A percentile compares a stretch with the other conserved stretches of the same genome.
Evolutionary conservation across 2,888 invertebrate genomes (phyloP).

Genomic region (Eupelmus urozonus): DNA sequence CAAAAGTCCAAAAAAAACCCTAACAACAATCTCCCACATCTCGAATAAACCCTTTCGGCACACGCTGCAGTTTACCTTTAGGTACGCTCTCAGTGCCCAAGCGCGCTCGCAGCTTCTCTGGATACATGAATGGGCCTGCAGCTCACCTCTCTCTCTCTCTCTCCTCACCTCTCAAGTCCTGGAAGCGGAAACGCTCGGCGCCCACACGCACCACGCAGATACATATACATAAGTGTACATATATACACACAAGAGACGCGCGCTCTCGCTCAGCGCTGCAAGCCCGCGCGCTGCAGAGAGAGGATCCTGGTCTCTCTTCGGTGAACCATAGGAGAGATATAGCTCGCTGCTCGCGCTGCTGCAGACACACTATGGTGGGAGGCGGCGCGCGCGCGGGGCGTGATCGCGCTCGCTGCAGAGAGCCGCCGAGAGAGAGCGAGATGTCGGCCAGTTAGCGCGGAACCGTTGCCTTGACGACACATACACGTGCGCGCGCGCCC

Average conservation of each 20-base stretch:
- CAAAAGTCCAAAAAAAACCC: too few relatives aligned
- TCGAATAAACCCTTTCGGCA: too few relatives aligned
- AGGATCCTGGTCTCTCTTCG: background rate
- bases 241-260: background rate
- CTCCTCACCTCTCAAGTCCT: slow-evolving; percentile 51
- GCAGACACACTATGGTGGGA: slow-evolving; percentile 40
- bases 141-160: slow-evolving; percentile 36
- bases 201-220: slow-evolving; percentile 36
- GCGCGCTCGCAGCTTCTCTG: slow-evolving; percentile 28
- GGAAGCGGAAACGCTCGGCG: slow-evolving; percentile 58
- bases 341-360: background rate
- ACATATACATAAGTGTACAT: background rate
- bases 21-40: too few relatives aligned
- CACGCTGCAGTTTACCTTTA: too few relatives aligned
- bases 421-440: slow-evolving; percentile 65
- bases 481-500: slow-evolving; percentile 59
- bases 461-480: slow-evolving; percentile 77
- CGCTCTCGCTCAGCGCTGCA: too few relatives aligned
- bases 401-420: slow-evolving; percentile 67
- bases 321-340: background rate
- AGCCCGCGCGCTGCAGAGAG: too few relatives aligned
- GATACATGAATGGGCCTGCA: slow-evolving; percentile 38
- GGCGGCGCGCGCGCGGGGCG: slow-evolving; percentile 57
- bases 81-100: too few relatives aligned
- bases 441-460: slow-evolving; percentile 75